Conservation (phyloP, 1,140 invertebrate species). For the Pogonomyrmex barbatus region DNA sequence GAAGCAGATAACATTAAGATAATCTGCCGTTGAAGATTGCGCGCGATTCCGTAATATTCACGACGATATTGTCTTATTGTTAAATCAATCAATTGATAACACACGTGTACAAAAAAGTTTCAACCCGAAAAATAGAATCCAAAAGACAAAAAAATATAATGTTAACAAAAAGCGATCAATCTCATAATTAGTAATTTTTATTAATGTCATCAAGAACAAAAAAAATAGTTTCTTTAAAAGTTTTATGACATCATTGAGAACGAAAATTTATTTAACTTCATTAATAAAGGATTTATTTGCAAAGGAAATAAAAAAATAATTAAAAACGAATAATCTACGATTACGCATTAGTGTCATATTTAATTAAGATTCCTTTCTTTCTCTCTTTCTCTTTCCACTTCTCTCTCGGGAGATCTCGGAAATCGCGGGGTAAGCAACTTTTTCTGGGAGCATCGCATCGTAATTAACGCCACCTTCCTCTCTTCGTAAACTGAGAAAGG, state of each 20-base stretch:
- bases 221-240: neutral
- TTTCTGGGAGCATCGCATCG: neutral
- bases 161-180: neutral
- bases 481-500: neutral
- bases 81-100: neutral
- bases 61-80: neutral
- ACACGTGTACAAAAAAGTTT: neutral
- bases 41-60: neutral
- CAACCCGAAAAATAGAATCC: neutral
- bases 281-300: constrained; percentile 22
- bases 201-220: neutral
- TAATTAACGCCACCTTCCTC: constrained; percentile 29
- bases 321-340: neutral
- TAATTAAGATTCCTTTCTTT: constrained; percentile 29
- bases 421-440: constrained; percentile 10
- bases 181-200: neutral
- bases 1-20: neutral
- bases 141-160: neutral
- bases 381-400: neutral
- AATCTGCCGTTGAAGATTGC: neutral
- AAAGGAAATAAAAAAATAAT: neutral
- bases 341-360: constrained; percentile 35
- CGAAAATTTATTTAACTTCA: neutral
- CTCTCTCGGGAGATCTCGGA: neutral
- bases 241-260: neutral